Conservation (phyloP, 2,888 invertebrate genomes). For the Napeogenes sylphis region DNA sequence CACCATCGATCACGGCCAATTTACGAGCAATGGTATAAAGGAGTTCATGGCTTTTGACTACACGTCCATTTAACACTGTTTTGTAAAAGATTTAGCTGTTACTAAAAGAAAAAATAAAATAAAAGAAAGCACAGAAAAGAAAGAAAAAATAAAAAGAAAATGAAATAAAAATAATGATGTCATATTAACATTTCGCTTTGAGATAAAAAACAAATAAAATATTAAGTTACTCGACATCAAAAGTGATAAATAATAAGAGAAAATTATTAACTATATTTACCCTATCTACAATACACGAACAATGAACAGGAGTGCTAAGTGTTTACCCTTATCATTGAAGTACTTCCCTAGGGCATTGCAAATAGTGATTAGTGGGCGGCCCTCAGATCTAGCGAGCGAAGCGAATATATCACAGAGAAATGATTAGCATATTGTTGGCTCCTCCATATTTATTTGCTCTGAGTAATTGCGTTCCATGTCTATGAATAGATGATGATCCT, state of each 20-base stretch:
- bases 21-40: slow-evolving; percentile 8
- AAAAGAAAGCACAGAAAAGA: too few relatives aligned
- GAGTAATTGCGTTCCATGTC: slow-evolving; percentile 25
- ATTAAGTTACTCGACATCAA: not conserved
- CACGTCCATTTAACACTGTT: not conserved
- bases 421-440: slow-evolving; percentile 49
- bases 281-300: slow-evolving; percentile 16
- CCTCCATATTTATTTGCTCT: slow-evolving; percentile 41
- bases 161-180: too few relatives aligned
- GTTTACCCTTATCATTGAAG: slow-evolving; percentile 24
- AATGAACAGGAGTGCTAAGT: slow-evolving; percentile 24
- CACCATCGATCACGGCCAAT: slow-evolving; percentile 44
- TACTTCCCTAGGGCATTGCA: slow-evolving; percentile 20
- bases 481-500: slow-evolving; percentile 5
- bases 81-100: too few relatives aligned
- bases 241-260: slow-evolving; percentile 2
- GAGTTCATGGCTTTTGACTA: not conserved
- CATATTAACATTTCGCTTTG: not conserved
- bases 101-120: too few relatives aligned
- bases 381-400: slow-evolving; percentile 11
- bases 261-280: slow-evolving; percentile 14
- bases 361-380: slow-evolving; percentile 24
- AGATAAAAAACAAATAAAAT: not conserved
- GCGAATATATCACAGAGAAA: slow-evolving; percentile 42
- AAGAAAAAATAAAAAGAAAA: too few relatives aligned